Evolutionary conservation across 2,113 vertebrate genomes (phyloP).

Genomic region (Montifringilla adamsi): DNA sequence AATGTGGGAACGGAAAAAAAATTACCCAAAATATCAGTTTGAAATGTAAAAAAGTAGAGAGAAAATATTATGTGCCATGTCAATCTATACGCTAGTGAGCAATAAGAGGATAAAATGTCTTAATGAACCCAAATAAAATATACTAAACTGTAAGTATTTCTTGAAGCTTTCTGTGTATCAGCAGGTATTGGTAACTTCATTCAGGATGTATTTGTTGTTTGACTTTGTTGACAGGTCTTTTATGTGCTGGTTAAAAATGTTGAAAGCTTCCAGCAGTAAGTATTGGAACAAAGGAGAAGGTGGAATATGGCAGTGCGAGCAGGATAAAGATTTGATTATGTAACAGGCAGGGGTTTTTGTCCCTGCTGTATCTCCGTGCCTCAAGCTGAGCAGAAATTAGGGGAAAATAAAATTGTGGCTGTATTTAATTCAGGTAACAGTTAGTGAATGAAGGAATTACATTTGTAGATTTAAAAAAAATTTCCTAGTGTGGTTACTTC

Average conservation of each 20-base stretch:
- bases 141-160: neutral
- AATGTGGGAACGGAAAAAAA: neutral
- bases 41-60: neutral
- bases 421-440: neutral
- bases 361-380: rapidly evolving
- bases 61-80: neutral
- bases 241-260: neutral
- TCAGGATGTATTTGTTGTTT: neutral
- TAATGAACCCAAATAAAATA: neutral
- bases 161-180: neutral
- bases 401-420: neutral
- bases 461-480: neutral
- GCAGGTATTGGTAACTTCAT: neutral
- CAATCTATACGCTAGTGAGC: neutral
- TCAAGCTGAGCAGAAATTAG: neutral
- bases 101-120: neutral
- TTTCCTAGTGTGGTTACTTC: neutral
- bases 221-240: neutral
- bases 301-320: neutral
- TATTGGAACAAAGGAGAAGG: neutral
- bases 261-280: neutral
- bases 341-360: neutral
- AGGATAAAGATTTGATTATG: neutral
- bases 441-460: neutral
- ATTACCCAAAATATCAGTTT: neutral